Conservation (phyloP, 2,797 vertebrate species). For the Taenioides sp. region DNA sequence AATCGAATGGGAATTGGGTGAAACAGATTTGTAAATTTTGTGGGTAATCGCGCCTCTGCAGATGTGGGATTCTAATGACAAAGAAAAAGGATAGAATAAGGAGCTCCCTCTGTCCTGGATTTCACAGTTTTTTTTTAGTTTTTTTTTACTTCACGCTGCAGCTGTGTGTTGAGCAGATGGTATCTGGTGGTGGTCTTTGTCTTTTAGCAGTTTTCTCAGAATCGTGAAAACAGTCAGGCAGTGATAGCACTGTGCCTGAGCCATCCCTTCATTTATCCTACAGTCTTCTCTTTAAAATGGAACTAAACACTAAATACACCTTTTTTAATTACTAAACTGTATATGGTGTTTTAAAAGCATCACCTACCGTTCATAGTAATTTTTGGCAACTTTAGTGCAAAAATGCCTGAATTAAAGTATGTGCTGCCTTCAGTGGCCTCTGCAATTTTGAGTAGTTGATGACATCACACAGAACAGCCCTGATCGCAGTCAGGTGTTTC, state of each 20-base stretch:
- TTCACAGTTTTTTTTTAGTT: constrained; percentile 36
- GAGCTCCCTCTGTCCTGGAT: constrained; percentile 37
- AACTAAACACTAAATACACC: background rate
- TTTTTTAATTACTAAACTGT: background rate
- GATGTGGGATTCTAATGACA: constrained; percentile 47
- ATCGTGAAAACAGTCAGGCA: constrained; percentile 61
- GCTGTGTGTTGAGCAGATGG: constrained; percentile 71
- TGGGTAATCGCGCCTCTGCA: constrained; percentile 30
- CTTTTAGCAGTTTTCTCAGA: constrained; percentile 59
- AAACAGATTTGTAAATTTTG: constrained; percentile 45
- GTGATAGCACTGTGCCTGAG: constrained; percentile 48
- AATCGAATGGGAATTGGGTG: constrained; percentile 44
- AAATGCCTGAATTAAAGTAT: too few relatives aligned
- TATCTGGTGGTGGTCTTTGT: constrained; percentile 37
- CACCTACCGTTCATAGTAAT: too few relatives aligned
- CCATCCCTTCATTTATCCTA: constrained; percentile 53
- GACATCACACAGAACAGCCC: too few relatives aligned
- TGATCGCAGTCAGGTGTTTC: too few relatives aligned
- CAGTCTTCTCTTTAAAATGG: background rate
- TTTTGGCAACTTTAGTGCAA: too few relatives aligned
- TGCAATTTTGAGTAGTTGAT: too few relatives aligned
- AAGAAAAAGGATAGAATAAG: constrained; percentile 32
- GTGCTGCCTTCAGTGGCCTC: too few relatives aligned
- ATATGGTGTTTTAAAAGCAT: too few relatives aligned
- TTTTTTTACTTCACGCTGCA: constrained; percentile 45